These are phyloP conservation scores for Ophion ventricosus DNA, from an alignment of 2,888 invertebrate genomes.

Conservation along the genomic window DNA sequence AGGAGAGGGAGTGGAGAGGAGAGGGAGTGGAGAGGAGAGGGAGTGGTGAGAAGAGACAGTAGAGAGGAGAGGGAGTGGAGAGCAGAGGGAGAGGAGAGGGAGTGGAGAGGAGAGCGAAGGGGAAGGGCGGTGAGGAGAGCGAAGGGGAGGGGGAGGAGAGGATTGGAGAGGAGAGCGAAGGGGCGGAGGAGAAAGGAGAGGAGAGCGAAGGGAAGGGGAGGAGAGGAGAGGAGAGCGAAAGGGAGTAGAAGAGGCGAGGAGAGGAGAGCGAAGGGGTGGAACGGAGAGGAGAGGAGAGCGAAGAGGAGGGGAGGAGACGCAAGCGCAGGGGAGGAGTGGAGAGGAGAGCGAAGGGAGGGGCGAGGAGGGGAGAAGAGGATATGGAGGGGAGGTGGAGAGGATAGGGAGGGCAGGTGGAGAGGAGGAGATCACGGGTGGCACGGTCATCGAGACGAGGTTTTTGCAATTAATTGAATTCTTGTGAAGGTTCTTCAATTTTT, in stretches of 20 bases:
- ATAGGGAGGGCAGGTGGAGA: no score
- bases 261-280: neutral
- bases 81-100: conserved; percentile 25
- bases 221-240: conserved; percentile 5
- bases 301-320: conserved; percentile 38
- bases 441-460: no score
- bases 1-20: conserved; percentile 2
- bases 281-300: conserved; percentile 32
- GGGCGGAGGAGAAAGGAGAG: no score
- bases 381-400: no score
- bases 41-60: conserved; percentile 15
- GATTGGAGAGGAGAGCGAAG: no score
- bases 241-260: conserved; percentile 27
- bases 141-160: no score
- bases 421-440: no score
- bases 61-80: conserved; percentile 21
- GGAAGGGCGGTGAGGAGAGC: conserved; percentile 1
- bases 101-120: conserved; percentile 9
- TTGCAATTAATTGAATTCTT: no score
- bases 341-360: no score
- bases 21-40: neutral
- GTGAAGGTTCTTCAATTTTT: neutral
- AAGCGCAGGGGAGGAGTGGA: conserved; percentile 36
- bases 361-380: no score
- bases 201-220: no score